Base-by-base conservation (phyloP, 2,797 vertebrate genomes). In the Coregonus suidteri region DNA sequence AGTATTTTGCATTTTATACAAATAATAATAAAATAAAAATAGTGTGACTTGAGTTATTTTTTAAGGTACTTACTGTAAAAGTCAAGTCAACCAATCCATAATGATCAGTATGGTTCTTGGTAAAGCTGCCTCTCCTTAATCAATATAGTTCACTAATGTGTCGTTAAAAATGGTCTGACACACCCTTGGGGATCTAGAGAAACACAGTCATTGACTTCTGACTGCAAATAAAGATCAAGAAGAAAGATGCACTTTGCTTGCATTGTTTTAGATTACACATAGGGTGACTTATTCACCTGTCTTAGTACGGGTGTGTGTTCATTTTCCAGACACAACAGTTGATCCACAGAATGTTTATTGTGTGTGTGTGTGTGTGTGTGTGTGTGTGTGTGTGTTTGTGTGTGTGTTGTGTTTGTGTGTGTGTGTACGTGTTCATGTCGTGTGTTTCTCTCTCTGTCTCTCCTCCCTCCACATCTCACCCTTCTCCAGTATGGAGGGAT, bases 401-500 rank as follows among this genome's bases (percentile, higher is more conserved):
- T 35, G 35, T 5, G 35, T 35, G 35, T 35, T 25, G n/a, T n/a
- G n/a, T n/a, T 25, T 25, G 4, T 37, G 37, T 6, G 37, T 37
- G 37, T 41, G 37, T 6, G 37, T 41, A 7, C 6, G 1, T 1
- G 37, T 41, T 1, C 5, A 37, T 6, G 5, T 37, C 5, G 5
- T 37, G 6, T 37, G 37, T 47, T 34, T 25, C 25, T 25, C 25
- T 1, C 3, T 25, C 1, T 25, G 13, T 65, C 14, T n/a, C 9
- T 62, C 31, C 68, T 16, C 59, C 64, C 64, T 67, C 20, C 20
- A 90, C 20, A 16, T 25, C 51, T 34, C 13, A 68, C 41, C 31
- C 7, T 69, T 77, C 73, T 54, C 78, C 89, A 99, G 98, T 80
- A 99, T 99, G 98, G 98, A 99, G 89, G 98, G 98, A n/a, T 99